phyloP scores from a whole-genome alignment of 2,113 vertebrate species.

The Pedionomus torquatus region DNA sequence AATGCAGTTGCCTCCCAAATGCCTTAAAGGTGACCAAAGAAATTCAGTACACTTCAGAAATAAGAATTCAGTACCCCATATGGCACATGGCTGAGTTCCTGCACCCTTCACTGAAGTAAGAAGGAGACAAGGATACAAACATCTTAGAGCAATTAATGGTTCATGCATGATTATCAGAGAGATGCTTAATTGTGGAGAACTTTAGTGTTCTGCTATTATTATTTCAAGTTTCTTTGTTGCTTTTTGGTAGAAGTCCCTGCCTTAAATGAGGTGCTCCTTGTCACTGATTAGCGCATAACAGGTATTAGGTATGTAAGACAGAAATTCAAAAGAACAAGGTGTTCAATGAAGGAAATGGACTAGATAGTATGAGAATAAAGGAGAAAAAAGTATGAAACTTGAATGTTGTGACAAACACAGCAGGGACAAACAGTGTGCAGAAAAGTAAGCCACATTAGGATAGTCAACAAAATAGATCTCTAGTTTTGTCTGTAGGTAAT shows the following conservation, averaged over 20 bases:
- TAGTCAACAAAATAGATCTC: neutral
- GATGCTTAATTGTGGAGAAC: neutral
- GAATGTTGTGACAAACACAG: neutral
- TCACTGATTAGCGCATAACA: rapidly evolving
- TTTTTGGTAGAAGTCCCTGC: neutral
- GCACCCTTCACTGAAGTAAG: neutral
- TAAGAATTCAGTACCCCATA: neutral
- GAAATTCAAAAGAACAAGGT: neutral
- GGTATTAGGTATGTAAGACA: neutral
- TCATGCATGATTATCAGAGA: neutral
- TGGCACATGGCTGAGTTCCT: neutral
- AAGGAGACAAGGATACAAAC: neutral
- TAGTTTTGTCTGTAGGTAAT: neutral
- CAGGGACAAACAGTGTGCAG: neutral
- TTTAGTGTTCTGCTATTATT: neutral
- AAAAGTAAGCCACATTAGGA: neutral
- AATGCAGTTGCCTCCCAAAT: neutral
- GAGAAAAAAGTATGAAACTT: neutral
- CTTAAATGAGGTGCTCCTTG: neutral
- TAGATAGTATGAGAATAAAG: neutral
- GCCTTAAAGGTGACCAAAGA: neutral
- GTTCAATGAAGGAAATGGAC: neutral
- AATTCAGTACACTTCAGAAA: neutral
- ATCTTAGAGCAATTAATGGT: neutral
- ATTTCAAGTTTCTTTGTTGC: neutral